phyloP scores from a whole-genome alignment of 1,140 invertebrate species.

The Bombus terrestris region DNA sequence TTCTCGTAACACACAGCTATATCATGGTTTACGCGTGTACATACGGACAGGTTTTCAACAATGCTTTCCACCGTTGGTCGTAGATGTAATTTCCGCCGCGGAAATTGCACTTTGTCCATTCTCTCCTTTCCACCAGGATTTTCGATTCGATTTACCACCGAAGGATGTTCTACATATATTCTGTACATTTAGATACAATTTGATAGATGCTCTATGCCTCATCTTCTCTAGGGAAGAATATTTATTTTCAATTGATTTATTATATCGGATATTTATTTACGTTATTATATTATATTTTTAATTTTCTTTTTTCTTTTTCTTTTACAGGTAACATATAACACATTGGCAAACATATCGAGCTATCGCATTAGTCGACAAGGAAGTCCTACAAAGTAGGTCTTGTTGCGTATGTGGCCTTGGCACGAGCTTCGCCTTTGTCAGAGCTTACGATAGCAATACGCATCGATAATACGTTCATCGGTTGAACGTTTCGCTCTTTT shows the following conservation, averaged over 20 bases:
- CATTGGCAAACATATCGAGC: slow-evolving; percentile 16
- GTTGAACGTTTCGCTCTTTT: background rate
- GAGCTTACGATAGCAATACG: slow-evolving; percentile 44
- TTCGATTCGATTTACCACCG: slow-evolving; percentile 32
- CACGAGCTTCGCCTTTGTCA: slow-evolving; percentile 35
- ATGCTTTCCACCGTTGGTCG: slow-evolving; percentile 20
- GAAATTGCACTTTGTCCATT: slow-evolving; percentile 45
- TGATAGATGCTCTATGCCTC: too few species aligned
- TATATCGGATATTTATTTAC: background rate
- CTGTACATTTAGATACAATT: background rate
- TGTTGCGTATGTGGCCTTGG: slow-evolving; percentile 63
- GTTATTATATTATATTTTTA: too few species aligned
- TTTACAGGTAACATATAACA: background rate
- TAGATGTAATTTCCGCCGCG: slow-evolving; percentile 53
- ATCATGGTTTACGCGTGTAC: background rate
- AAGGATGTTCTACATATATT: slow-evolving; percentile 7
- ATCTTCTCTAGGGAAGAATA: background rate
- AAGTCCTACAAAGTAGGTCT: slow-evolving; percentile 72
- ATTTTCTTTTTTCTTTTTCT: background rate
- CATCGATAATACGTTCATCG: slow-evolving; percentile 23
- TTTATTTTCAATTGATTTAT: background rate
- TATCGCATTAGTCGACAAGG: slow-evolving; percentile 42
- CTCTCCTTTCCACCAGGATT: slow-evolving; percentile 26
- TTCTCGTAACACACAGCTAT: background rate
- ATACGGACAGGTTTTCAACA: slow-evolving; percentile 15